A percentile compares a stretch with the other conserved stretches of the same genome.
Evolutionary conservation across 2,888 invertebrate species (phyloP).

Genomic region (Apamea anceps): DNA sequence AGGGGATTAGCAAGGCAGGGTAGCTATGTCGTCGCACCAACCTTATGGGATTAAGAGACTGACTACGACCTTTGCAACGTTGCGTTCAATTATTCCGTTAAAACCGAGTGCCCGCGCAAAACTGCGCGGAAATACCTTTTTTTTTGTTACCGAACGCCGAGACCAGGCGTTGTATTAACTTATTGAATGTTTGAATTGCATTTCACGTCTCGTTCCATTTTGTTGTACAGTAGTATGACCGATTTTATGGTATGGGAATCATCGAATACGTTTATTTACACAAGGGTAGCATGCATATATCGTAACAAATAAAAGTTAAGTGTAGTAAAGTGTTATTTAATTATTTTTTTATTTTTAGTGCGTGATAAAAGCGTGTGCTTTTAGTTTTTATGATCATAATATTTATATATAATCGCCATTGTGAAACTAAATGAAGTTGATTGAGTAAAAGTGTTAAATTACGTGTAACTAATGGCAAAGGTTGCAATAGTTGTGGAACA

Average conservation of each 20-base stretch:
- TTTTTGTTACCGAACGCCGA: not conserved
- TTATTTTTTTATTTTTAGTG: too few species aligned
- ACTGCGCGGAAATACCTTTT: slow-evolving; percentile 39
- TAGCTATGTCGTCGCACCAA: slow-evolving; percentile 69
- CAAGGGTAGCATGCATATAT: too few species aligned
- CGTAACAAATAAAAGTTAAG: too few species aligned
- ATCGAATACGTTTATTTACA: not conserved
- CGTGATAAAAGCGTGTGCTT: too few species aligned
- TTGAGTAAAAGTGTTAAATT: too few species aligned
- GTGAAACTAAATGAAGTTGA: too few species aligned
- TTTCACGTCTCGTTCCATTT: not conserved
- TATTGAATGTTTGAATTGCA: not conserved
- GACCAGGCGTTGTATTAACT: slow-evolving; percentile 3
- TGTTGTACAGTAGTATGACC: not conserved
- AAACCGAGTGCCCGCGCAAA: slow-evolving; percentile 62
- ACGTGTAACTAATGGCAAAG: too few species aligned
- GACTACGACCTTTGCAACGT: slow-evolving; percentile 68
- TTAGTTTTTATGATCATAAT: too few species aligned
- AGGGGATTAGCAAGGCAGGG: slow-evolving; percentile 73
- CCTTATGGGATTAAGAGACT: slow-evolving; percentile 76
- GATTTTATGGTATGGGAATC: not conserved
- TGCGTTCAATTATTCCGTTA: slow-evolving; percentile 73
- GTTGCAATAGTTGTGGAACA: too few species aligned
- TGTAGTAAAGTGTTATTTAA: too few species aligned
- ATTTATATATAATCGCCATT: too few species aligned